Base-by-base conservation (phyloP, 2,888 invertebrate genomes). In the Ligdia adustata region DNA sequence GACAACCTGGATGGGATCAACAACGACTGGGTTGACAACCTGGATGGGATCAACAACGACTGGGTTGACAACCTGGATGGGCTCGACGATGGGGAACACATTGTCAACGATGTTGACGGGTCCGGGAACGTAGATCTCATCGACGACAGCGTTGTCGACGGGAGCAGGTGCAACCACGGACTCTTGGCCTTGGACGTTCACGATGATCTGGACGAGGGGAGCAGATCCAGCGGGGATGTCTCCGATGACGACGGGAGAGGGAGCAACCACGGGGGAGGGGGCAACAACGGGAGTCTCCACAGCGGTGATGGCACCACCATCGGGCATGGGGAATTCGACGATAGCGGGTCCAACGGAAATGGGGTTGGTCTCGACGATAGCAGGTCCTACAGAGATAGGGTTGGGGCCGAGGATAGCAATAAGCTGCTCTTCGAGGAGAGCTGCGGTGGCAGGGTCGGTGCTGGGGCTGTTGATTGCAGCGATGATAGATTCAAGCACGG, bases 381-480 rank as follows among this genome's bases (percentile, higher is more conserved):
- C 50, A 13, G 57, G 57, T 22, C 50, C 55, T 7, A 54, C 53
- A 5, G 49, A 26, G 47, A 52, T 33, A 4, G 70, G 69, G 52
- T 45, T n/a, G 40, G 35, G 37, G 5, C 4, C 56, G 13, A 79
- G 34, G 54, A 78, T 67, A 2, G 63, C 58, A 0, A 46, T 38
- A 12, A 80, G 64, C 55, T 68, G 69, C 18, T 70, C 56, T 14
- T 75, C 70, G 9, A 79, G 64, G 7, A 72, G 61, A n/a, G 49
- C 58, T 14, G 69, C 76, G 64, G 77, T 75, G 48, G 71, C 73
- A 28, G 78, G 76, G 69, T 77, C 72, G 32, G 79, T 76, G 71
- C 45, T 72, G 49, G 79, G 79, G 67, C 73, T 75, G 37, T 72
- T 44, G 68, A 78, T 79, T 34, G 79, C 79, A n/a, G 69, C 72